These are phyloP conservation scores for Drosophila crucigera DNA, from an alignment of 2,888 invertebrate species.

Conservation along the genomic window DNA sequence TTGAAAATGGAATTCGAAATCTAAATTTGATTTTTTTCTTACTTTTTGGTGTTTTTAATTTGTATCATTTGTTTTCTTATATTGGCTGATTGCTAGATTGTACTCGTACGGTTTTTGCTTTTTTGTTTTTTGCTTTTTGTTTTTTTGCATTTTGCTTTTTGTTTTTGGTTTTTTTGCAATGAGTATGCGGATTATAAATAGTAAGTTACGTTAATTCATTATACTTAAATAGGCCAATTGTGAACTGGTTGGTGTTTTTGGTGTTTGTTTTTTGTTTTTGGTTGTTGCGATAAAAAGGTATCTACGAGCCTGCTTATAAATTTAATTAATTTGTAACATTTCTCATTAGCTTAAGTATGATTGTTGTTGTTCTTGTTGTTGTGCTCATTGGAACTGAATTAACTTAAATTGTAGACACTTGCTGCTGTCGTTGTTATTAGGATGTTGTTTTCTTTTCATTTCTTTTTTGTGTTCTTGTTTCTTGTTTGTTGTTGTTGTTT, in stretches of 20 bases:
- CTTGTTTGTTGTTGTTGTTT: slow-evolving; percentile 2
- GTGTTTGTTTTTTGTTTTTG: slow-evolving; percentile 30
- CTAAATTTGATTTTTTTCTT: not conserved
- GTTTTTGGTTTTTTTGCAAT: slow-evolving; percentile 2
- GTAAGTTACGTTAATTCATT: slow-evolving; percentile 26
- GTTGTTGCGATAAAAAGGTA: slow-evolving; percentile 35
- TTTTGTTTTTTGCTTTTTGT: not conserved
- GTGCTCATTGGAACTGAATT: slow-evolving; percentile 55
- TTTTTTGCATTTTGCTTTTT: not conserved
- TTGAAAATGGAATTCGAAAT: slow-evolving; percentile 6
- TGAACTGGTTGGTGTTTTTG: slow-evolving; percentile 51
- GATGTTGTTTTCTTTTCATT: slow-evolving; percentile 31
- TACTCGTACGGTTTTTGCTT: slow-evolving; percentile 24
- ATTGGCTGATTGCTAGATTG: slow-evolving; percentile 39
- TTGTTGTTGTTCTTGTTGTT: slow-evolving; percentile 68
- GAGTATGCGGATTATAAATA: slow-evolving; percentile 26
- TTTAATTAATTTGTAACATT: slow-evolving; percentile 37
- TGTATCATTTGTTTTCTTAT: slow-evolving; percentile 6
- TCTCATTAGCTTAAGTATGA: slow-evolving; percentile 69
- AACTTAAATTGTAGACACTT: slow-evolving; percentile 58
- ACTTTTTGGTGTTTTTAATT: not conserved
- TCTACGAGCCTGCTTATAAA: slow-evolving; percentile 74
- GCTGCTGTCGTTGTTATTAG: slow-evolving; percentile 57
- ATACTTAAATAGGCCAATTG: slow-evolving; percentile 47
- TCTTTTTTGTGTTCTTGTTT: slow-evolving; percentile 9